These are phyloP conservation scores for Esox lucius DNA, from an alignment of 2,797 vertebrate species.

Conservation along the genomic window DNA sequence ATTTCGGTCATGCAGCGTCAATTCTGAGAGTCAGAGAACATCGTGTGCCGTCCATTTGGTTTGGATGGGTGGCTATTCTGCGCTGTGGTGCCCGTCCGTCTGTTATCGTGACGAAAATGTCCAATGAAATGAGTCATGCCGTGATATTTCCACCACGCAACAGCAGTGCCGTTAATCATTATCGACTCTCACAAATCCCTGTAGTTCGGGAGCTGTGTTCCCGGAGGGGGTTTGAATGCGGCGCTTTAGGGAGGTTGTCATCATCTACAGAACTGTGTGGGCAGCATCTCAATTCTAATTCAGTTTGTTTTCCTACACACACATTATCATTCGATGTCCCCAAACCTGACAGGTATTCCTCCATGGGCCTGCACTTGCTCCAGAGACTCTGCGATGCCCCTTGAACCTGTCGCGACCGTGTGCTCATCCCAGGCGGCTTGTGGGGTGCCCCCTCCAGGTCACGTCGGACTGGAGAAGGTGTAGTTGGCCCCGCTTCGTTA, in stretches of 20 bases:
- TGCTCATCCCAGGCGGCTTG: neutral
- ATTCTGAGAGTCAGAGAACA: neutral
- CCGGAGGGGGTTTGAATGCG: neutral
- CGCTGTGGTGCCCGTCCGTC: neutral
- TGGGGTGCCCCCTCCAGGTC: conserved; percentile 21
- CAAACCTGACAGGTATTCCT: no score
- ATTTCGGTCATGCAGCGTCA: neutral
- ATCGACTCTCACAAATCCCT: neutral
- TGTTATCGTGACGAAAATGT: neutral
- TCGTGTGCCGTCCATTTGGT: neutral
- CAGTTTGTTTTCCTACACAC: no score
- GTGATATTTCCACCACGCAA: neutral
- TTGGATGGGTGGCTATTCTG: neutral
- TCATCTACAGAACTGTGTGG: neutral
- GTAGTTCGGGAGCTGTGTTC: neutral
- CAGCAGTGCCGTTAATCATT: neutral
- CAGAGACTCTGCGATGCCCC: no score
- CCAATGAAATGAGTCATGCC: neutral
- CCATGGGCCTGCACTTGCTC: no score
- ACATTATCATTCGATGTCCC: no score
- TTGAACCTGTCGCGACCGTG: neutral
- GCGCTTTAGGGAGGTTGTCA: neutral
- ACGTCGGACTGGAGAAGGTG: conserved; percentile 25
- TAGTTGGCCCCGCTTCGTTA: conserved; percentile 7
- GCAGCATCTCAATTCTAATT: neutral